phyloP scores from a whole-genome alignment of 35 echinoderm and acorn worm genomes.

The Stichopus chloronotus region DNA sequence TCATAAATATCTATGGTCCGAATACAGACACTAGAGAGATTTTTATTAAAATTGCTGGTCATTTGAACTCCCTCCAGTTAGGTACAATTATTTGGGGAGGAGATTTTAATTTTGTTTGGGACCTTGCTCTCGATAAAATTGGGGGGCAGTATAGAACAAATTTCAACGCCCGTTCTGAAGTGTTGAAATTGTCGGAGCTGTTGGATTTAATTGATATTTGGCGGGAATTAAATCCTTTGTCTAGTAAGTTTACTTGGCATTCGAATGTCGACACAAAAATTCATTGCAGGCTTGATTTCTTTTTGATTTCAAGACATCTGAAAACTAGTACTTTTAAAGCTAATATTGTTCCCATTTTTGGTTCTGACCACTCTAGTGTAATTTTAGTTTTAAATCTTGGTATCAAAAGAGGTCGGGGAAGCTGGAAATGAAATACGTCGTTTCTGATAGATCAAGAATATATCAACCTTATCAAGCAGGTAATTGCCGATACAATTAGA shows the following conservation, averaged over 20 bases:
- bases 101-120: conserved; percentile 39
- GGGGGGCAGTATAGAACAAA: conserved; percentile 19
- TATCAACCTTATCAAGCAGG: neutral
- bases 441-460: neutral
- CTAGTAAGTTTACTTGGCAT: conserved; percentile 23
- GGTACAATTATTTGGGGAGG: conserved; percentile 15
- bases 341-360: conserved; percentile 47
- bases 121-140: conserved; percentile 10
- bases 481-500: neutral
- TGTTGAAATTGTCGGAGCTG: neutral
- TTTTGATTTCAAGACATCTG: conserved; percentile 38
- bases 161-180: conserved; percentile 39
- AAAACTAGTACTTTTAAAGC: neutral
- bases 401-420: conserved; percentile 13
- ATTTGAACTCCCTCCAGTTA: neutral
- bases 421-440: conserved; percentile 26
- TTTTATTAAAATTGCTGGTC: neutral
- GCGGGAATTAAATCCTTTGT: conserved; percentile 24
- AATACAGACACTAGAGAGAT: conserved; percentile 1
- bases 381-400: conserved; percentile 1
- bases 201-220: conserved; percentile 29
- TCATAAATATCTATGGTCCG: conserved; percentile 42
- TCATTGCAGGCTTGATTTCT: conserved; percentile 26
- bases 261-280: conserved; percentile 10
- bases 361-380: conserved; percentile 51